Conservation (phyloP, 2,113 vertebrate genomes). For the Cyprinodon brontotheroides region DNA sequence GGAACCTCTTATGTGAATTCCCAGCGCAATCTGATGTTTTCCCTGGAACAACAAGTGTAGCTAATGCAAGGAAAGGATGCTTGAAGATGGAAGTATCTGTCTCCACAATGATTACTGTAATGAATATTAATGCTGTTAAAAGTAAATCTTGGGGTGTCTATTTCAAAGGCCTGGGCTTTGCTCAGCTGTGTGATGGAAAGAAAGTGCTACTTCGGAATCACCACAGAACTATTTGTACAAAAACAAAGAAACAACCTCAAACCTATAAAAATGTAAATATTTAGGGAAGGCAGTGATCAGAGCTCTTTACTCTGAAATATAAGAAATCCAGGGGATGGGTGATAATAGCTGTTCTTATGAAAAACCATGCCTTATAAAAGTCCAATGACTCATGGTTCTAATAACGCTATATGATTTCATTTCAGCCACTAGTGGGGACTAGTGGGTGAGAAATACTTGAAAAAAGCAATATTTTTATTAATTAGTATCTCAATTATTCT, state of each 20-base stretch:
- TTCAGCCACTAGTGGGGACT: constrained; percentile 10
- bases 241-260: too few species aligned
- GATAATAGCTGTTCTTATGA: too few species aligned
- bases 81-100: constrained; percentile 12
- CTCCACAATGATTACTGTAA: constrained; percentile 28
- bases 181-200: constrained; percentile 14
- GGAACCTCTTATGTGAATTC: constrained; percentile 23
- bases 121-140: constrained; percentile 15
- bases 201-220: background rate
- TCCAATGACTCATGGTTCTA: background rate
- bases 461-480: background rate
- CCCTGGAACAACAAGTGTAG: constrained; percentile 40
- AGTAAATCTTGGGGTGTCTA: constrained; percentile 32
- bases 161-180: constrained; percentile 31
- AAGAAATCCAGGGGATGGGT: too few species aligned
- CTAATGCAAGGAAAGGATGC: constrained; percentile 15
- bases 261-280: background rate
- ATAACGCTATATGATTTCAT: background rate
- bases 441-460: background rate
- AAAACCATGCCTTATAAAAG: background rate
- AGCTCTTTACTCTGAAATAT: too few species aligned
- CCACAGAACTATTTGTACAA: background rate
- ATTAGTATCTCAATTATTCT: constrained; percentile 21
- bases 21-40: constrained; percentile 13
- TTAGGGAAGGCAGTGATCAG: too few species aligned